Evolutionary conservation across 2,797 vertebrate genomes (phyloP), one percentile per base, ranked within the genome.

Genomic region (Nannoperca australis): DNA sequence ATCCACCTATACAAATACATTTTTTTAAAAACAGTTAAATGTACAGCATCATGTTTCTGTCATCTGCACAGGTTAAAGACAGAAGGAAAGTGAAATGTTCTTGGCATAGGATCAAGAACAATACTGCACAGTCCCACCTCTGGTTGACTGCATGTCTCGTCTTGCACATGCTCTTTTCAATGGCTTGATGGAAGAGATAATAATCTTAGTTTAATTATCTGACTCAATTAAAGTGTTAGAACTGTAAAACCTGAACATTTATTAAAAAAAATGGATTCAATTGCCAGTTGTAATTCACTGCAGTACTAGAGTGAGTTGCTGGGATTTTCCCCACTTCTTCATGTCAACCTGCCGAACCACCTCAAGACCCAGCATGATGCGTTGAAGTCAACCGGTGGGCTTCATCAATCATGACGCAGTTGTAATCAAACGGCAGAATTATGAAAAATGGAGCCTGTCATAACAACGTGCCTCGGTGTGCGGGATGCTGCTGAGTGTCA

Each of bases 391-490:
- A 77, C 59, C 68, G 24, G 76, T 49, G 70, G 86, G 85, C 90
- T 86, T 91, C 94, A 95, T 96, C 94, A 89, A 95, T 96, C 95
- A 94, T 62, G 59, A 84, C 81, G 55, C 81, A 42, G 81, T 76
- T 72, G 90, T 93, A 93, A 94, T 95, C 93, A 94, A 92, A 94
- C 80, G 69, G 85, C 83, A 75, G 89, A 92, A 93, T 93, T 91
- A 95, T 95, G 94, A 95, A 93, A 95, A 94, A 95, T 95, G 92
- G 91, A 82, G 88, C 49, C 93, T 95, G 95, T 95, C 93, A 94
- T 34, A 45, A 73, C 79, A 70, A 76, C 72, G 78, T 62, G 81
- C 74, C 87, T 79, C 49, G 3, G 81, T 83, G 79, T 86, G 85
- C 62, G 70, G 89, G 89, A 90, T 70, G 90, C 89, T 73, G 83